phyloP scores from a whole-genome alignment of 2,797 vertebrate species.

The Acropternis orthonyx region DNA sequence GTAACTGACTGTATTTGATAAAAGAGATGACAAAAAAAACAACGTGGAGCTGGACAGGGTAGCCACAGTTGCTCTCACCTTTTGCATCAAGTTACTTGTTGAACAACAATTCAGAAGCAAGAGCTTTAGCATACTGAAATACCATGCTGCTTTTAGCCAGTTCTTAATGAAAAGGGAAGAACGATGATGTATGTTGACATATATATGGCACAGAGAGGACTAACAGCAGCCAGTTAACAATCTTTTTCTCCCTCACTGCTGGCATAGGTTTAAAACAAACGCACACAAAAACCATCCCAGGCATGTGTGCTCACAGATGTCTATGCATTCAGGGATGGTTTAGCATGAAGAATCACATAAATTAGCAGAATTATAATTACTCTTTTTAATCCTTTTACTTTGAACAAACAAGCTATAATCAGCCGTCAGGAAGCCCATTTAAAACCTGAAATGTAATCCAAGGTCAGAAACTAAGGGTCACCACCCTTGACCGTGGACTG shows the following conservation, averaged over 20 bases:
- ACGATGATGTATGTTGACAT: neutral
- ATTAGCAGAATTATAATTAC: slow-evolving; percentile 66
- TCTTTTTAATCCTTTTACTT: slow-evolving; percentile 67
- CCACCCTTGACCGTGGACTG: slow-evolving; percentile 69
- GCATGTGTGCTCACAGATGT: slow-evolving; percentile 43
- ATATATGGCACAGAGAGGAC: slow-evolving; percentile 33
- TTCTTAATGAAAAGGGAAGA: slow-evolving; percentile 53
- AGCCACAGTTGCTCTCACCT: neutral
- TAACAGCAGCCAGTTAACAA: slow-evolving; percentile 49
- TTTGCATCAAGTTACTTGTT: neutral
- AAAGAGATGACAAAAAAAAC: neutral
- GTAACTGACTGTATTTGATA: neutral
- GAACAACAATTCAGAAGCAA: slow-evolving; percentile 29
- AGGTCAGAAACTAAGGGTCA: slow-evolving; percentile 75
- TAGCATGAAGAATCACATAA: slow-evolving; percentile 54
- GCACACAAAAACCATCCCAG: slow-evolving; percentile 9
- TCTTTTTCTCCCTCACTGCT: slow-evolving; percentile 44
- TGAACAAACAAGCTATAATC: slow-evolving; percentile 71
- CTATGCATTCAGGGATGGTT: slow-evolving; percentile 21
- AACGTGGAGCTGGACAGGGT: neutral
- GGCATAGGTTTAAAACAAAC: slow-evolving; percentile 50
- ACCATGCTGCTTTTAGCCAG: slow-evolving; percentile 31
- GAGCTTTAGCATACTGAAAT: neutral
- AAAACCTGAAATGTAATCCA: slow-evolving; percentile 72
- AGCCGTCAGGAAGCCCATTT: slow-evolving; percentile 66